Conservation (phyloP, 2,797 vertebrate species). For the Echeneis naucrates region DNA sequence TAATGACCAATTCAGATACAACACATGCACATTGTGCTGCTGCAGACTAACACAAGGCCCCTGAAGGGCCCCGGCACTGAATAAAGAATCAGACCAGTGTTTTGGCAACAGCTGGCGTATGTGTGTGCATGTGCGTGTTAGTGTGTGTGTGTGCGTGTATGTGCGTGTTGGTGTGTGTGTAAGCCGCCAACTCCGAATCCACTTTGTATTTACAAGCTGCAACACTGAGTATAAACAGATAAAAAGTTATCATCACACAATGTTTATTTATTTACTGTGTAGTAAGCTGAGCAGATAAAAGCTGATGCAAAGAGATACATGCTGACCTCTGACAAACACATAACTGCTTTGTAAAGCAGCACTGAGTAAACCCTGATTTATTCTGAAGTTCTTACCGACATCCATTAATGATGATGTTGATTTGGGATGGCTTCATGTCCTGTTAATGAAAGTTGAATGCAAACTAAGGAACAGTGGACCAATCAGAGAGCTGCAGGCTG, state of each 20-base stretch:
- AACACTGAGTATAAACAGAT: slow-evolving; percentile 33
- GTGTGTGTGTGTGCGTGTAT: slow-evolving; percentile 10
- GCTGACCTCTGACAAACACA: not conserved
- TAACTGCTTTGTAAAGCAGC: not conserved
- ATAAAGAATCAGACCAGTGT: slow-evolving; percentile 35
- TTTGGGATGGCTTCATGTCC: not conserved
- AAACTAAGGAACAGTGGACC: not conserved
- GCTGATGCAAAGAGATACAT: slow-evolving; percentile 1
- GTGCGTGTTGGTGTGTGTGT: slow-evolving; percentile 15
- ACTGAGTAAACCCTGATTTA: not conserved
- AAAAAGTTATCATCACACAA: slow-evolving; percentile 9
- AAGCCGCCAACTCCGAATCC: not conserved
- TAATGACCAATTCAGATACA: not conserved
- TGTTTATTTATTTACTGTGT: slow-evolving; percentile 25
- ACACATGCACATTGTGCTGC: slow-evolving; percentile 18
- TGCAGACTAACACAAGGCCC: slow-evolving; percentile 27
- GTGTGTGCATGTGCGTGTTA: slow-evolving; percentile 6
- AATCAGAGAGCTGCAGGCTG: not conserved
- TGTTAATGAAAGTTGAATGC: not conserved
- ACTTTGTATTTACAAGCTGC: slow-evolving; percentile 22
- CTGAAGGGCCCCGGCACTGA: slow-evolving; percentile 27
- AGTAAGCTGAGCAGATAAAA: slow-evolving; percentile 17
- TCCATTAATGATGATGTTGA: not conserved
- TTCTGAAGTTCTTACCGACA: not conserved
- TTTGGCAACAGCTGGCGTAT: slow-evolving; percentile 64